Evolutionary conservation across 2,113 vertebrate genomes (phyloP), one percentile per base, ranked within the genome.

Genomic region (Prinia subflava): DNA sequence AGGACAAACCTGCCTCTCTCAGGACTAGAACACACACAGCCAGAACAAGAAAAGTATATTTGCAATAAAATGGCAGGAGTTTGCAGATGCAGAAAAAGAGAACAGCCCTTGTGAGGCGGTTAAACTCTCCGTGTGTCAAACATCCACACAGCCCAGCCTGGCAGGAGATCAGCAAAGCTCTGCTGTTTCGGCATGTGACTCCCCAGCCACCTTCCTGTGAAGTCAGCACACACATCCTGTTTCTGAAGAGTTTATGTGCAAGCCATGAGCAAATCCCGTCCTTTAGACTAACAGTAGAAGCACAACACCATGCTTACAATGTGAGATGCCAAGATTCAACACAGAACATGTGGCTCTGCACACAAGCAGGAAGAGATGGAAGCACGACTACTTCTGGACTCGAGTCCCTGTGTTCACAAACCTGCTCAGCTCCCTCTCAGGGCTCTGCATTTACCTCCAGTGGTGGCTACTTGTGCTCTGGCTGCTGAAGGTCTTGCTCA

Each of bases 261-360:
- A 82, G 21, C 35, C 53, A 30, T 1, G 30, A 69, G 55, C 25
- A 74, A 74, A 89, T 44, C 31, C 15, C 4, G 0, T 44, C 1
- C 1, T 13, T 71, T n/a, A 80, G 57, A 6, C 27, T 73, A 44
- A 5, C 24, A 9, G 30, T 1, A 64, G 55, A 63, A 39, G 57
- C 0, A 8, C 23, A 63, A 19, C 13, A 0, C 60, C 46, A 44
- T 2, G 1, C 15, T 60, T 46, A 12, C 0, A 0, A 35, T 0
- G 13, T 20, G 15, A 22, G 63, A 37, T 22, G 46, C 8, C 16
- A 21, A 23, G 13, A 10, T 2, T 7, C 31, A 41, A 19, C n/a
- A 18, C 4, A 10, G 30, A 79, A 23, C 24, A 3, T 1, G 5
- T 0, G 0, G 35, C 21, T 83, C 33, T 33, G 47, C 41, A 7